A percentile compares a stretch with the other conserved stretches of the same genome.
Conservation (phyloP, 92 coral and sea anemone genomes). For the Plumapathes pennacea region DNA sequence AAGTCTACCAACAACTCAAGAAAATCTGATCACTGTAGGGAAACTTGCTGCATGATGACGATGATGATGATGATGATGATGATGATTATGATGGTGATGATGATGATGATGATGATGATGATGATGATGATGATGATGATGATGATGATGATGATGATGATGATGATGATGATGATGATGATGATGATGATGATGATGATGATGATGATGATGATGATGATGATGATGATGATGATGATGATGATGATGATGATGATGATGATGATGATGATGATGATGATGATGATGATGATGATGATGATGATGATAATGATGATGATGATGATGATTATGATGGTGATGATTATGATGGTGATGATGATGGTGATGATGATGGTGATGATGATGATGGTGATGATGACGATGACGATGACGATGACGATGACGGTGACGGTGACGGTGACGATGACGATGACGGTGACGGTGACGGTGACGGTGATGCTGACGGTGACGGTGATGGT, state of each 20-base stretch:
- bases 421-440: too few relatives aligned
- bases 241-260: slow-evolving; percentile 4
- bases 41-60: neutral
- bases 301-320: slow-evolving; percentile 2
- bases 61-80: slow-evolving; percentile 4
- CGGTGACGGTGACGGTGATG: too few relatives aligned
- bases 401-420: too few relatives aligned
- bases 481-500: too few relatives aligned
- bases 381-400: too few relatives aligned
- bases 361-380: too few relatives aligned
- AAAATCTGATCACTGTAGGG: too few relatives aligned
- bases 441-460: too few relatives aligned
- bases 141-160: slow-evolving; percentile 5
- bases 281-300: neutral
- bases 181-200: slow-evolving; percentile 3
- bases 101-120: neutral
- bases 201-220: neutral
- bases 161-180: slow-evolving; percentile 2
- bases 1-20: too few relatives aligned
- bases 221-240: slow-evolving; percentile 4
- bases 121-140: slow-evolving; percentile 2
- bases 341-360: too few relatives aligned
- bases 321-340: slow-evolving; percentile 1
- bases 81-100: neutral
- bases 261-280: neutral